phyloP scores from a whole-genome alignment of 2,113 vertebrate species.

The Entomyzon cyanotis region DNA sequence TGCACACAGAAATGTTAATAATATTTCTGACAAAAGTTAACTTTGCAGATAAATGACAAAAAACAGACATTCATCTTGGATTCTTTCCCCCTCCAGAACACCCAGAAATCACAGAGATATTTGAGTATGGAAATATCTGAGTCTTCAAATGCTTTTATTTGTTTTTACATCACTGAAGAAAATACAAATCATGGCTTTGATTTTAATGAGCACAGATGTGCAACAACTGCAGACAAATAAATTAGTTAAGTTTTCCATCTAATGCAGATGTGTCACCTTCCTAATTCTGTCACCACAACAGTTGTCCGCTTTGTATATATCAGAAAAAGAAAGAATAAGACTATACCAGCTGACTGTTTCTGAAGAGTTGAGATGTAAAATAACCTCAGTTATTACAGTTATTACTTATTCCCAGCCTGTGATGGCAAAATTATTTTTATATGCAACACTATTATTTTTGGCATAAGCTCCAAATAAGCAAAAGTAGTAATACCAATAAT shows the following conservation, averaged over 20 bases:
- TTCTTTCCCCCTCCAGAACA: not conserved
- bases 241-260: not conserved
- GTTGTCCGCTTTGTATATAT: not conserved
- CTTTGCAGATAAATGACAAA: not conserved
- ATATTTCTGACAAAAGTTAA: not conserved
- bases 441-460: not conserved
- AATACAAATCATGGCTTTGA: not conserved
- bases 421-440: not conserved
- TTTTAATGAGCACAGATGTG: not conserved
- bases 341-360: not conserved
- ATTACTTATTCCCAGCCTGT: not conserved
- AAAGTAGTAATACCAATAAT: not conserved
- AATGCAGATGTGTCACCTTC: not conserved
- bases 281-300: not conserved
- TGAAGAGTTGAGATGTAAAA: not conserved
- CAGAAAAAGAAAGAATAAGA: not conserved
- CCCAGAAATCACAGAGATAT: not conserved
- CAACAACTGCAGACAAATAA: not conserved
- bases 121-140: not conserved
- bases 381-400: rapidly evolving
- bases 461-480: not conserved
- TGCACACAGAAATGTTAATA: not conserved
- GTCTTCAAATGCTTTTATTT: not conserved
- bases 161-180: not conserved
- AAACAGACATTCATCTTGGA: not conserved